A percentile compares a stretch with the other conserved stretches of the same genome.
Evolutionary conservation across 2,113 vertebrate species (phyloP).

Genomic region (Rynchops niger): DNA sequence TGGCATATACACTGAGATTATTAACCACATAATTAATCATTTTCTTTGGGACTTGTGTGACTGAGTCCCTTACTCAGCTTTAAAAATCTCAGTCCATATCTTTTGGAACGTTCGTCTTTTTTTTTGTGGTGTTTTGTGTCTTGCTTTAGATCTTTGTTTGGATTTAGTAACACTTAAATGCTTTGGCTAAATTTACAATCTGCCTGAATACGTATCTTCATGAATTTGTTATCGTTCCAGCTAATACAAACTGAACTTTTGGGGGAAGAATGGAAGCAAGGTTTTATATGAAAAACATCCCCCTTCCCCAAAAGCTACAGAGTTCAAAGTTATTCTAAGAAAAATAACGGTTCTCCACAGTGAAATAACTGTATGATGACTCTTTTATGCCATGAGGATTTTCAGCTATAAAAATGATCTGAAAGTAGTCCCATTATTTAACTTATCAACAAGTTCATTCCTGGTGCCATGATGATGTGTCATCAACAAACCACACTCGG

Average conservation of each 20-base stretch:
- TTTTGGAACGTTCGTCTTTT: not conserved
- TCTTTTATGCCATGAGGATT: constrained; percentile 11
- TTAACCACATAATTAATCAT: not conserved
- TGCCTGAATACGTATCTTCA: not conserved
- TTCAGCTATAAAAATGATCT: constrained; percentile 28
- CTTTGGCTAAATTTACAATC: constrained; percentile 12
- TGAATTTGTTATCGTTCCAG: not conserved
- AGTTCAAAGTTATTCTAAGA: constrained; percentile 46
- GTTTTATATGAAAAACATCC: constrained; percentile 8
- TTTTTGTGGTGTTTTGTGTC: not conserved
- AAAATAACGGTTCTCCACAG: constrained; percentile 1
- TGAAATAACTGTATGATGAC: constrained; percentile 31
- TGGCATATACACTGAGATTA: not conserved
- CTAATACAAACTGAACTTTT: not conserved
- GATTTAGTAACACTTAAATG: not conserved
- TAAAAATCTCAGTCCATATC: not conserved
- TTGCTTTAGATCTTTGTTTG: constrained; percentile 16
- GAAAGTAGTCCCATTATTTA: constrained; percentile 39
- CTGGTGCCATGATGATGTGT: constrained; percentile 16
- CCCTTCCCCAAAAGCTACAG: not conserved
- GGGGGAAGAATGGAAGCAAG: not conserved
- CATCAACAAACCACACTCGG: not conserved
- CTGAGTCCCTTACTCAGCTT: not conserved
- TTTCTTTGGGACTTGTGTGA: not conserved
- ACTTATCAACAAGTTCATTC: constrained; percentile 26